A percentile compares a stretch with the other conserved stretches of the same genome.
phyloP scores from a whole-genome alignment of 2,113 vertebrate genomes.

The Syngnathus scovelli region DNA sequence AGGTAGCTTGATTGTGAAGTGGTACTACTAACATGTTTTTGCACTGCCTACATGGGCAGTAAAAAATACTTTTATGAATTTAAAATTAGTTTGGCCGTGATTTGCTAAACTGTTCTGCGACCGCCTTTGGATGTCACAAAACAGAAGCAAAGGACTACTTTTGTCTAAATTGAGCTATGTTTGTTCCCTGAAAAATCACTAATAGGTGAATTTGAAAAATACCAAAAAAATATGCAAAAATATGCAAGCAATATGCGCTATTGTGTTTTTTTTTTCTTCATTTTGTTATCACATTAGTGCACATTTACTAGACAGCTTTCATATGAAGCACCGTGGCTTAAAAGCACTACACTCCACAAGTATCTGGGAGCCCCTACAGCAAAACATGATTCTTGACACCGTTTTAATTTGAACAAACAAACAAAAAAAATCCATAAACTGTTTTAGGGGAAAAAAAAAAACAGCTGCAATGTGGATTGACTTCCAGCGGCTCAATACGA shows the following conservation, averaged over 20 bases:
- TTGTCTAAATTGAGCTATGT: too few relatives aligned
- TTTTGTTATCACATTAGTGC: neutral
- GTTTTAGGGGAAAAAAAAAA: neutral
- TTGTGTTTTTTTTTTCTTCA: neutral
- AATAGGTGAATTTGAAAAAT: too few relatives aligned
- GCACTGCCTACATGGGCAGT: too few relatives aligned
- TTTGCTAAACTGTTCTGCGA: too few relatives aligned
- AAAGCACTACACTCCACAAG: neutral
- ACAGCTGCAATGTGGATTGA: neutral
- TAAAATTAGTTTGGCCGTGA: too few relatives aligned
- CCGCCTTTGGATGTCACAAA: too few relatives aligned
- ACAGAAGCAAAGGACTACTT: too few relatives aligned
- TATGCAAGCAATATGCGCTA: too few relatives aligned
- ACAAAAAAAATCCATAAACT: neutral
- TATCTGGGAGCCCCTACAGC: neutral
- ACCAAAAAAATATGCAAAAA: too few relatives aligned
- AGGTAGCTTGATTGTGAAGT: neutral
- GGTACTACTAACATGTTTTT: neutral
- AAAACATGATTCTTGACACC: neutral
- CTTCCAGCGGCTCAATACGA: constrained; percentile 1
- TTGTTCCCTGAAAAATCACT: too few relatives aligned
- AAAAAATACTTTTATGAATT: too few relatives aligned
- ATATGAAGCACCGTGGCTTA: neutral
- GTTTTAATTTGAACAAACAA: neutral
- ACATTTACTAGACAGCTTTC: neutral